Conservation (phyloP, 2,113 vertebrate genomes). For the Poeciliopsis turrubarensis region DNA sequence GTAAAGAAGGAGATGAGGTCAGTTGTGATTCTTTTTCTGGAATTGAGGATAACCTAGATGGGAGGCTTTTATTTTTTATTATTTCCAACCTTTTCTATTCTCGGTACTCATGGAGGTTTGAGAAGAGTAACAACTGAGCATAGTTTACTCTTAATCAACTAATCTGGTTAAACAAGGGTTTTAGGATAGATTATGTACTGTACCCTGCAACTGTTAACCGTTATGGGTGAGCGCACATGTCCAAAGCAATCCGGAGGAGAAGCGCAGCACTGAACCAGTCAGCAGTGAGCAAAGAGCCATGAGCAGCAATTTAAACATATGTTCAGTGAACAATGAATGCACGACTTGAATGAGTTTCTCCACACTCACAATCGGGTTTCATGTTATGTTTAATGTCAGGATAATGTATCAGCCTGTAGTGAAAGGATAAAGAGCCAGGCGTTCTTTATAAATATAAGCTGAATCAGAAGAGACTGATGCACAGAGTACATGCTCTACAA, state of each 20-base stretch:
- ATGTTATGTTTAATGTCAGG: conserved; percentile 41
- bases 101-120: not conserved
- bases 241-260: conserved; percentile 34
- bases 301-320: conserved; percentile 48
- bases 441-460: not conserved
- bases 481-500: not conserved
- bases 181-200: conserved; percentile 36
- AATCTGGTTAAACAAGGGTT: conserved; percentile 47
- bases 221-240: conserved; percentile 46
- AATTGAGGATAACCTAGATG: not conserved
- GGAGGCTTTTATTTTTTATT: not conserved
- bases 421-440: conserved; percentile 2
- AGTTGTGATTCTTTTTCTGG: not conserved
- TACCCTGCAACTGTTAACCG: conserved; percentile 22
- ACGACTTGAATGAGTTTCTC: conserved; percentile 17
- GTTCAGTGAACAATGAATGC: conserved; percentile 27
- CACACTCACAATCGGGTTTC: conserved; percentile 11
- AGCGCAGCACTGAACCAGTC: conserved; percentile 2
- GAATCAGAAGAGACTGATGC: not conserved
- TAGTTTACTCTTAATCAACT: conserved; percentile 50
- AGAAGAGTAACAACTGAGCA: conserved; percentile 14
- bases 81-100: conserved; percentile 13
- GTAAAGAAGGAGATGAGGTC: not conserved
- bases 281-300: conserved; percentile 26
- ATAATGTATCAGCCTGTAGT: conserved; percentile 8